These are phyloP conservation scores for Elysia crispata DNA, from an alignment of 2,888 invertebrate genomes.

Conservation along the genomic window DNA sequence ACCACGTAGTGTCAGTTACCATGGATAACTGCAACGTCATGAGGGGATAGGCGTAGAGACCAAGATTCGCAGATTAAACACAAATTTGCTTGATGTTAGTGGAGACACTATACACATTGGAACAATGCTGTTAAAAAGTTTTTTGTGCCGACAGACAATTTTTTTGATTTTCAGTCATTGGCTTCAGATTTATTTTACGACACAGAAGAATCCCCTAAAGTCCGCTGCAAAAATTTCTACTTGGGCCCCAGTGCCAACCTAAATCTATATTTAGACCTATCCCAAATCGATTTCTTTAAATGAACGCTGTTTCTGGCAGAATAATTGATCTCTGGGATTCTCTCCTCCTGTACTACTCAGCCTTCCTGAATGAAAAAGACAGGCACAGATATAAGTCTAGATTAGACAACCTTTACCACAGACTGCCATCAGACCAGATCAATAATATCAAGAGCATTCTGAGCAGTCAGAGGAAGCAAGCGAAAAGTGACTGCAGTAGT, in stretches of 20 bases:
- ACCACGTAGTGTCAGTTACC: constrained; percentile 4
- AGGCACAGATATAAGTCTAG: constrained; percentile 2
- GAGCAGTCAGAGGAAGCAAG: no score
- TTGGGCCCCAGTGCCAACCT: no score
- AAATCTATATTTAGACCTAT: constrained; percentile 21
- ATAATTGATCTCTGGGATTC: constrained; percentile 12
- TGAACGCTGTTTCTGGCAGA: background rate
- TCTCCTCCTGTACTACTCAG: constrained; percentile 24
- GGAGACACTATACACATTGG: constrained; percentile 24
- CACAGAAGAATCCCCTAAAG: no score
- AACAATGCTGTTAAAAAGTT: constrained; percentile 29
- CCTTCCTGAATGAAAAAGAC: constrained; percentile 17
- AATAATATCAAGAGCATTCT: no score
- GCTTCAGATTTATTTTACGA: no score
- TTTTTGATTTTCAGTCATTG: no score
- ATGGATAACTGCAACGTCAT: constrained; percentile 36
- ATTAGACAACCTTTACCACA: no score
- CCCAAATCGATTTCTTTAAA: constrained; percentile 9
- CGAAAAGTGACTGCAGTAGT: no score
- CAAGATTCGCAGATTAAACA: background rate
- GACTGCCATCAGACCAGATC: no score
- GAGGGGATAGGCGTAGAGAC: constrained; percentile 22
- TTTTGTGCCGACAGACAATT: background rate
- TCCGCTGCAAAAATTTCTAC: no score
- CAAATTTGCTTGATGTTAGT: constrained; percentile 19